Base-by-base conservation (phyloP, 2,888 invertebrate genomes). In the Andrena praecox region DNA sequence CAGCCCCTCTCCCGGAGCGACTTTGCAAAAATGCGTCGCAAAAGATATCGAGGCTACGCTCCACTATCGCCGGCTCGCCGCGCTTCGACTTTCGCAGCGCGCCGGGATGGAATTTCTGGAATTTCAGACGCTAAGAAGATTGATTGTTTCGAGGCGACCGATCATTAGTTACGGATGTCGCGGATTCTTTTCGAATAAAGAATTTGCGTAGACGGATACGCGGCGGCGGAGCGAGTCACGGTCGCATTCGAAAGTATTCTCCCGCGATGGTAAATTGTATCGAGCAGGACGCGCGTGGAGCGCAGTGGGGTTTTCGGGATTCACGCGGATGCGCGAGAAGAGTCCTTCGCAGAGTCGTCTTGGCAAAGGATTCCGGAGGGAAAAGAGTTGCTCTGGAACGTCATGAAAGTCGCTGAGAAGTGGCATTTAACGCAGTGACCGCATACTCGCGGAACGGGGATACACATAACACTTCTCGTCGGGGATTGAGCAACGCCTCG, bases 401-500 rank as follows among this genome's bases (percentile, higher is more conserved):
- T 16, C 10, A 42, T 20, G 6, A 42, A 35, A 48, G 4, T 50
- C 1, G 5, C 7, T 3, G 20, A 2, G 10, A 10, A 42, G 42
- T 10, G 62, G 42, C 10, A 31, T n/a, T 62, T 52, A 29, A 52
- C 27, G 35, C 64, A 33, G 12, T 35, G n/a, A 54, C 16, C 29
- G 16, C 10, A 29, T 48, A 33, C 20, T 59, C 24, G 7, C 29
- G 31, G 6, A 77, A 16, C 16, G 29, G 24, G 3, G 2, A 29
- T 54, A 35, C 48, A 27, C 68, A 50, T 54, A 60, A 77, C 27
- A n/a, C 42, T 2, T 6, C 10, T 63, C 52, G 60, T 2, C 10
- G 33, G 64, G 42, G 31, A 56, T 68, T 33, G 42, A 27, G 77
- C 59, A 52, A 77, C 50, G 10, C 7, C 4, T 1, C 3, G 50